These are phyloP conservation scores for Periplaneta americana DNA, from an alignment of 1,140 invertebrate species.

Conservation along the genomic window DNA sequence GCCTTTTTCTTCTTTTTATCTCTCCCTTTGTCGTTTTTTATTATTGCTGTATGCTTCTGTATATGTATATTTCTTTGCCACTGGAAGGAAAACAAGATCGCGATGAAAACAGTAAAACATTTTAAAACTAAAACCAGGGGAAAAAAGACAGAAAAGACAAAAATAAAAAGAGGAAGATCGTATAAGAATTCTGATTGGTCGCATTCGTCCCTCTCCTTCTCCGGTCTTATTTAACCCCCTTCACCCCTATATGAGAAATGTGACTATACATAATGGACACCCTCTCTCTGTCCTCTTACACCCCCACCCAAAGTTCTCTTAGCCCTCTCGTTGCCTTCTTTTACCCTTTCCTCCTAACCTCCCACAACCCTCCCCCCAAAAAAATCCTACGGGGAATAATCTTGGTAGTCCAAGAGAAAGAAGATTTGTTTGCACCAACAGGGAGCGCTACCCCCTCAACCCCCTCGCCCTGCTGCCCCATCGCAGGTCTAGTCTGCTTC, in stretches of 20 bases:
- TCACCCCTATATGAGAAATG: background rate
- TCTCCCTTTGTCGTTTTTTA: background rate
- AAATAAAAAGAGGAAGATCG: background rate
- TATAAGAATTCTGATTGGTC: background rate
- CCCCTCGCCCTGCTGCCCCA: background rate
- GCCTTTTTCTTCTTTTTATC: background rate
- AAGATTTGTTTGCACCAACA: conserved; percentile 18
- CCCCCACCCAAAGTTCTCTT: background rate
- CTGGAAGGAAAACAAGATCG: background rate
- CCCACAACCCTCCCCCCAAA: background rate
- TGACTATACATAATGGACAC: background rate
- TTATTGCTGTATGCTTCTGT: background rate
- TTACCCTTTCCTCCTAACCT: background rate
- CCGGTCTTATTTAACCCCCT: background rate
- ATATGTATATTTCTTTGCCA: background rate
- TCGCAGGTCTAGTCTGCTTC: background rate
- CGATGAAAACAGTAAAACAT: background rate
- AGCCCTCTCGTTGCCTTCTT: background rate
- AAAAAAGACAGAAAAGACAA: background rate
- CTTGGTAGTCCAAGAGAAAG: conserved; percentile 15
- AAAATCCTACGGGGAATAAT: conserved; percentile 12
- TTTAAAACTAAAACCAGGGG: background rate
- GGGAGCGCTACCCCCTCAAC: background rate
- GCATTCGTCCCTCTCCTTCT: background rate
- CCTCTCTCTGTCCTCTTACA: background rate